Evolutionary conservation across 2,797 vertebrate genomes (phyloP), one percentile per base, ranked within the genome.

Genomic region (Sarcophilus harrisii): DNA sequence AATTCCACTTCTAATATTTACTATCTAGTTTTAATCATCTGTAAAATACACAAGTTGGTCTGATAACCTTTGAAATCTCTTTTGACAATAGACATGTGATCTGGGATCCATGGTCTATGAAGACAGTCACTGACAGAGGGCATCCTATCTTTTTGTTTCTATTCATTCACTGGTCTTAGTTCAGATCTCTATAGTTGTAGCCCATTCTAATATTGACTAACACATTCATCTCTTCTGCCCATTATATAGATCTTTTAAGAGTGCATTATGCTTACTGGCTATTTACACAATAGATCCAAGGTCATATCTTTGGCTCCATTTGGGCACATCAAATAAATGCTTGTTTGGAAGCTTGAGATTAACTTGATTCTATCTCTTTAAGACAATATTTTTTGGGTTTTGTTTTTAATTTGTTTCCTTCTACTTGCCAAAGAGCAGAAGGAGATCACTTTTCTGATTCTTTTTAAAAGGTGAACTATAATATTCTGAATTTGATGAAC

Each of bases 401-500:
- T 97, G 14, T 92, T 94, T 93, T 28, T 90, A 10, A 55, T n/a
- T 94, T 94, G 90, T 73, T 96, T 95, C n/a, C 92, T 93, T 58
- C 38, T 94, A 91, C 49, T 95, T 92, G 96, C 59, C 13, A 38
- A 92, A 94, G 55, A 95, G 1, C 24, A 52, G 73, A 92, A 96
- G 62, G n/a, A 24, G 62, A 59, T 89, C 32, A 57, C 13, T n/a
- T 38, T 93, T 95, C 94, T 96, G 91, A 55, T 90, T 94, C 3
- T 95, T 96, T 93, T 49, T 66, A 92, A 97, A 93, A 89, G 81
- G 73, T 30, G 87, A 96, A 57, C 93, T 94, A 92, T 12, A 95
- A 58, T 93, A 58, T 57, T 94, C 66, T 91, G 93, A 96, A 95
- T 96, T 96, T 98, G 95, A 98, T 95, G 97, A 98, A 96, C 87